Percentiles rank a stretch among this genome's conserved stretches.
Conservation (phyloP, 2,888 invertebrate species). For the Sarcophaga subvicina region DNA sequence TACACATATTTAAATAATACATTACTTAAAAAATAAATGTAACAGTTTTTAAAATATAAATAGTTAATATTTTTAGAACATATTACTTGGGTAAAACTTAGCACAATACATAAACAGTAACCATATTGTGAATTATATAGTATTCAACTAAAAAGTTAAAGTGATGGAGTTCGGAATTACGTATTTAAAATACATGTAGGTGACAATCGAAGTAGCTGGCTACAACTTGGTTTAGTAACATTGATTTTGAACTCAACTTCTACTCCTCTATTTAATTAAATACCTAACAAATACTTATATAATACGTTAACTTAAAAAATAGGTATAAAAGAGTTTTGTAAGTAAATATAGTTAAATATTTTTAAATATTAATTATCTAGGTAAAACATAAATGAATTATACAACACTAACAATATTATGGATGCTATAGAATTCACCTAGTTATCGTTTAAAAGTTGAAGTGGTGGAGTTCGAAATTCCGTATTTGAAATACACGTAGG, state of each 20-base stretch:
- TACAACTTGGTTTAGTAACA: constrained; percentile 11
- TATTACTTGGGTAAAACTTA: too few species aligned
- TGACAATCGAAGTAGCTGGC: constrained; percentile 39
- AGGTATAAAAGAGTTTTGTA: too few species aligned
- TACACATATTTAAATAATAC: constrained; percentile 27
- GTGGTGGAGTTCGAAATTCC: constrained; percentile 75
- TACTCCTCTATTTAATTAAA: constrained; percentile 43
- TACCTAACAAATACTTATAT: constrained; percentile 2
- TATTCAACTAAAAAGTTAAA: neutral
- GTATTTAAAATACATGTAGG: neutral
- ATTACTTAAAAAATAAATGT: too few species aligned
- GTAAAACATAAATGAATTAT: constrained; percentile 8
- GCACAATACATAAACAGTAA: neutral
- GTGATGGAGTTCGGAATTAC: neutral
- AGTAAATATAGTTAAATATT: too few species aligned
- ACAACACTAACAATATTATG: neutral
- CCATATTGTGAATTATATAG: neutral
- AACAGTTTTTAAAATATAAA: too few species aligned
- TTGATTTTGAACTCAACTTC: constrained; percentile 30
- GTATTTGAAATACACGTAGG: constrained; percentile 83
- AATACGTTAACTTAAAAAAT: constrained; percentile 11
- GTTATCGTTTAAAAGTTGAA: constrained; percentile 73
- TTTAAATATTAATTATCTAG: too few species aligned
- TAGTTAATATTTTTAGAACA: too few species aligned
- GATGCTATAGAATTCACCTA: neutral